Evolutionary conservation across 2,113 vertebrate species (phyloP).

Genomic region (Sporophila hypoxantha): DNA sequence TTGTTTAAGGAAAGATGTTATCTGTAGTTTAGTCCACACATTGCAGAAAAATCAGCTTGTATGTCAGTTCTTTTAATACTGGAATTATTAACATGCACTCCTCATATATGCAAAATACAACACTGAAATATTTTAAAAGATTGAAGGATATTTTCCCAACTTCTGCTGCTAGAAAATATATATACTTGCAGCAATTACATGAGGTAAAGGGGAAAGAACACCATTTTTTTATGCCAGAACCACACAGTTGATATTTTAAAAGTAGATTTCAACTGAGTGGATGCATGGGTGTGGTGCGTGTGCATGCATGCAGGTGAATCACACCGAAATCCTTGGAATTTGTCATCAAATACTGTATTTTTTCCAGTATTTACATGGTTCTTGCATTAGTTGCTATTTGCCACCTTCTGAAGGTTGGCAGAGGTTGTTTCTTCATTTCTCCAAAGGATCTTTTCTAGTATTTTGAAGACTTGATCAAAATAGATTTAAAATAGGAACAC

Average conservation of each 20-base stretch:
- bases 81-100: background rate
- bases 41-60: background rate
- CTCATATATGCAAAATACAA: background rate
- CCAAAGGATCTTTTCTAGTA: background rate
- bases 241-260: background rate
- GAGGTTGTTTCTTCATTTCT: background rate
- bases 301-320: background rate
- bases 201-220: background rate
- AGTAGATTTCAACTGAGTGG: background rate
- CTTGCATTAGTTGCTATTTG: background rate
- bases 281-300: too few species aligned
- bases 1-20: background rate
- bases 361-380: background rate
- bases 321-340: background rate
- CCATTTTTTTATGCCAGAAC: background rate
- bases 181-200: background rate
- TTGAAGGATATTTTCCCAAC: background rate
- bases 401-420: background rate
- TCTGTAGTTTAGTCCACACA: background rate
- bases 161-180: background rate
- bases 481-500: background rate
- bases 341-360: rapidly evolving
- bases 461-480: background rate
- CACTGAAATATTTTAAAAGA: background rate
- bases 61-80: background rate